Conservation (phyloP, 2,888 invertebrate species). For the Boloria euphrosyne region DNA sequence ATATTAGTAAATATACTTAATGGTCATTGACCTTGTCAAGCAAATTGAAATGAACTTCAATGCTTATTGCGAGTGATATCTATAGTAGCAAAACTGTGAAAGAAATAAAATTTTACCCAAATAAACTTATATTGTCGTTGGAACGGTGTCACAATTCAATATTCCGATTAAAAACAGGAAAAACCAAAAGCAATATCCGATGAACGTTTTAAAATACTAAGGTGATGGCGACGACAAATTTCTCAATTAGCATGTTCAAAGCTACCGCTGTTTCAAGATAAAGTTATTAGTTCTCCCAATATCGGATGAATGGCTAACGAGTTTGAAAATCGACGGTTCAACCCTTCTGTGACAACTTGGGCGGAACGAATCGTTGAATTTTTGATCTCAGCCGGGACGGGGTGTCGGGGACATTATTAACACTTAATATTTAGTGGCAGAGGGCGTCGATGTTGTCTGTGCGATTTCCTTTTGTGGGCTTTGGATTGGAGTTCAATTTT, state of each 20-base stretch:
- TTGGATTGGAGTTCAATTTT: slow-evolving; percentile 8
- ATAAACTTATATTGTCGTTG: no score
- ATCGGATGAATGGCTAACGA: slow-evolving; percentile 62
- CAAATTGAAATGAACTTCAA: no score
- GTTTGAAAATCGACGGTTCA: slow-evolving; percentile 57
- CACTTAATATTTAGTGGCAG: slow-evolving; percentile 71
- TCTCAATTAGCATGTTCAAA: slow-evolving; percentile 19
- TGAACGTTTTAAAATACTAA: no score
- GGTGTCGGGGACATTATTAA: slow-evolving; percentile 69
- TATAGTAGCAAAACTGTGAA: no score
- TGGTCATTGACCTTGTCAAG: no score
- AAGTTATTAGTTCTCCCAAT: slow-evolving; percentile 51
- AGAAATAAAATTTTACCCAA: no score
- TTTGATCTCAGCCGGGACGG: slow-evolving; percentile 59
- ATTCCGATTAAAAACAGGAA: no score
- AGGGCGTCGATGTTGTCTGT: slow-evolving; percentile 53
- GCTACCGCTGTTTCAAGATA: slow-evolving; percentile 41
- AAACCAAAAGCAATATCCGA: no score
- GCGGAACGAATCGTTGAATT: slow-evolving; percentile 70
- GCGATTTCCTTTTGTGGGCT: slow-evolving; percentile 49
- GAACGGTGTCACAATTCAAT: no score
- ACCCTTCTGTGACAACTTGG: slow-evolving; percentile 63
- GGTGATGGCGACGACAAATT: no score
- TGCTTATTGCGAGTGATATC: no score
- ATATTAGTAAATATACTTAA: no score